phyloP scores from a whole-genome alignment of 2,797 vertebrate species.

The Hippoglossus hippoglossus region DNA sequence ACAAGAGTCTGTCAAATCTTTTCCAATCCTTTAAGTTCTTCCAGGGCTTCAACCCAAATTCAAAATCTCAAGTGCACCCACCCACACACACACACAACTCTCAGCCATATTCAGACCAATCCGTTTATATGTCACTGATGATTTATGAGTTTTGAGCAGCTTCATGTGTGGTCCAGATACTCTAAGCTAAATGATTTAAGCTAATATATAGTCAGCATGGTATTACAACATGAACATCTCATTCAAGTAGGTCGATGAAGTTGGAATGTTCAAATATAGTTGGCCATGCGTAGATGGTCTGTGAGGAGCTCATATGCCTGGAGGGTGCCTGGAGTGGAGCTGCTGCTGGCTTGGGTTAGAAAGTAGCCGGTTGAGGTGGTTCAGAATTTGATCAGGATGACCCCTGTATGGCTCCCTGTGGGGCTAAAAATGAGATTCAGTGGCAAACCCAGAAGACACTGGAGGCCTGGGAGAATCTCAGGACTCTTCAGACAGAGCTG shows the following conservation, averaged over 20 bases:
- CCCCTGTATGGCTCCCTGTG: neutral
- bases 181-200: neutral
- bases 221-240: neutral
- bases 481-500: neutral
- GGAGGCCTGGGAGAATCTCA: neutral
- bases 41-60: conserved; percentile 3
- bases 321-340: too few relatives aligned
- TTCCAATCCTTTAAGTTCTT: conserved; percentile 9
- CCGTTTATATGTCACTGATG: neutral
- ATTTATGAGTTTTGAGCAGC: neutral
- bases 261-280: neutral
- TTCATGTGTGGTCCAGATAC: neutral
- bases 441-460: neutral
- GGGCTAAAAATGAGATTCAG: neutral
- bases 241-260: neutral
- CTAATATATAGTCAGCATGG: neutral
- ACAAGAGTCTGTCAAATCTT: neutral
- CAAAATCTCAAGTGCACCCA: neutral
- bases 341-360: neutral
- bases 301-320: neutral
- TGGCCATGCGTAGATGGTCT: neutral
- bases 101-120: neutral
- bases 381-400: conserved; percentile 1
- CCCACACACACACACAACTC: neutral
- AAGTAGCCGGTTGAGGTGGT: neutral